A percentile compares a stretch with the other conserved stretches of the same genome.
These are phyloP conservation scores for Rissa tridactyla DNA, from an alignment of 2,113 vertebrate genomes.

Conservation along the genomic window DNA sequence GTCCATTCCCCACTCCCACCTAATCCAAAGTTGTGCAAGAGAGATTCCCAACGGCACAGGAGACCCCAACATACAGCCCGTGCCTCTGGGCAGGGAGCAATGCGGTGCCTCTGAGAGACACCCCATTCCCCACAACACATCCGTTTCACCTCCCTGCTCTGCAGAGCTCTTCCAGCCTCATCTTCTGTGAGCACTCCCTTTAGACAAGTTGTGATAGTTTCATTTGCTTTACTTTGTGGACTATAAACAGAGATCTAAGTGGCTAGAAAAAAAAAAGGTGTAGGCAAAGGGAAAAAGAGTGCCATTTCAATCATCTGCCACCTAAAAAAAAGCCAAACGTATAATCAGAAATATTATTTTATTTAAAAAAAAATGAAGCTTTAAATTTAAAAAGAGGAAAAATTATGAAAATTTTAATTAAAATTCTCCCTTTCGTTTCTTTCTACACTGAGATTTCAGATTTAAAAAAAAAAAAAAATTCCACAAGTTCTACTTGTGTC, in stretches of 20 bases:
- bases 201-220: neutral
- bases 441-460: neutral
- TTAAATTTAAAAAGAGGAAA: neutral
- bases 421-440: neutral
- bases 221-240: neutral
- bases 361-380: neutral
- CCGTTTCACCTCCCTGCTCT: neutral
- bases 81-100: neutral
- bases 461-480: neutral
- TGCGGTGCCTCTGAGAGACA: neutral
- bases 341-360: neutral
- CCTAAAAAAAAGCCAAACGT: neutral
- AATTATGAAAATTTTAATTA: neutral
- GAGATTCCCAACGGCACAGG: neutral
- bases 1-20: neutral
- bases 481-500: neutral
- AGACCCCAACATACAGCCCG: neutral
- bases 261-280: neutral
- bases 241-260: neutral
- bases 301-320: neutral
- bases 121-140: neutral
- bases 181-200: neutral
- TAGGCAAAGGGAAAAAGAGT: neutral
- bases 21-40: neutral
- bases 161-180: neutral